Evolutionary conservation across 2,797 vertebrate species (phyloP).

Genomic region (Cossypha caffra): DNA sequence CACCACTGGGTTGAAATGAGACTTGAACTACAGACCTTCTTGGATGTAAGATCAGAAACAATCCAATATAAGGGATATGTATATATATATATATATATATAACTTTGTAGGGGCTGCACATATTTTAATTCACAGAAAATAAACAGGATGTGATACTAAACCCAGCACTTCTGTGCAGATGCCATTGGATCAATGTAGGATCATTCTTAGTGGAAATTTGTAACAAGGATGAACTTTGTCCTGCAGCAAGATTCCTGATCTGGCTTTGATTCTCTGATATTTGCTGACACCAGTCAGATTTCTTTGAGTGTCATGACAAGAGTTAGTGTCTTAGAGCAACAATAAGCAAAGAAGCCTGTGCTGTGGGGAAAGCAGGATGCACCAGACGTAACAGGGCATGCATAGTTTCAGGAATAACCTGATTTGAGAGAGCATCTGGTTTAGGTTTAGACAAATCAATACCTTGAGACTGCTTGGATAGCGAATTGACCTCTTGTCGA

Average conservation of each 20-base stretch:
- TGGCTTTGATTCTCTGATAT: slow-evolving; percentile 10
- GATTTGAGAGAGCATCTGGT: neutral
- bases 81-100: too few relatives aligned
- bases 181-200: neutral
- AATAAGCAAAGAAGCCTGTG: neutral
- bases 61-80: neutral
- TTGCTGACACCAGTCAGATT: slow-evolving; percentile 19
- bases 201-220: neutral
- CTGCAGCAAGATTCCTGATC: slow-evolving; percentile 40
- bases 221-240: neutral
- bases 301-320: neutral
- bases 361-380: neutral
- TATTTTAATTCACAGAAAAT: neutral
- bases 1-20: neutral
- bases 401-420: neutral
- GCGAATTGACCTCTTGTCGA: neutral
- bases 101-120: neutral
- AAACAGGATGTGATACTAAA: neutral
- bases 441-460: neutral
- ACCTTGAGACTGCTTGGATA: neutral
- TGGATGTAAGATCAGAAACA: neutral
- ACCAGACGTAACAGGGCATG: neutral
- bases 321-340: neutral
- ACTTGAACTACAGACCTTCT: neutral
- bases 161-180: neutral